These are phyloP conservation scores for Diphyllodes magnificus DNA, from an alignment of 2,113 vertebrate genomes.

Conservation along the genomic window DNA sequence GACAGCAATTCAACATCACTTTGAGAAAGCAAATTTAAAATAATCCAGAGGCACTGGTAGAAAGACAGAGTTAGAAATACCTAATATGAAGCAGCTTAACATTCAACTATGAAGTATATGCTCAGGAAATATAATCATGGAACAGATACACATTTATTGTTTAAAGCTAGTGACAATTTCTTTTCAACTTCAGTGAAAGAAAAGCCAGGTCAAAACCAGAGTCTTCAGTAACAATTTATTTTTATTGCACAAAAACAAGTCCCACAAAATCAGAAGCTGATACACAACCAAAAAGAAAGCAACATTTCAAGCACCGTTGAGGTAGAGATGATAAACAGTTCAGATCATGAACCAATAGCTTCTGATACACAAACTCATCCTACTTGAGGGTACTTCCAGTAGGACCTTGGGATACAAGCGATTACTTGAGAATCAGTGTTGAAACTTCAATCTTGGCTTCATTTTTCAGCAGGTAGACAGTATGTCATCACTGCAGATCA, in stretches of 20 bases:
- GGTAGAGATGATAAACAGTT: background rate
- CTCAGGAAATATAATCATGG: background rate
- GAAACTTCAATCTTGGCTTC: background rate
- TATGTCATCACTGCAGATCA: background rate
- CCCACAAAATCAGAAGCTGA: background rate
- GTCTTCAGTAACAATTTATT: background rate
- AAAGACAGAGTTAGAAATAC: background rate
- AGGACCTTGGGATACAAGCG: background rate
- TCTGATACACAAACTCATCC: background rate
- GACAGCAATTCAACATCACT: background rate
- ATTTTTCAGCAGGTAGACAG: background rate
- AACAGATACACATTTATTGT: background rate
- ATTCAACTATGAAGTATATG: background rate
- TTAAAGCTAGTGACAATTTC: background rate
- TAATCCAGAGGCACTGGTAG: background rate
- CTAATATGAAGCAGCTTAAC: background rate
- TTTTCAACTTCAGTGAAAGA: background rate
- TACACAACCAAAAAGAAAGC: background rate
- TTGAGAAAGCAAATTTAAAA: background rate
- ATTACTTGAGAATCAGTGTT: background rate
- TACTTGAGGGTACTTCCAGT: background rate
- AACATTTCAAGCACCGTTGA: background rate
- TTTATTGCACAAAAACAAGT: background rate
- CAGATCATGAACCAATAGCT: fast-evolving
- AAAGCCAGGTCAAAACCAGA: background rate